phyloP scores from a whole-genome alignment of 2,888 invertebrate species.

The Zonitis immaculata region DNA sequence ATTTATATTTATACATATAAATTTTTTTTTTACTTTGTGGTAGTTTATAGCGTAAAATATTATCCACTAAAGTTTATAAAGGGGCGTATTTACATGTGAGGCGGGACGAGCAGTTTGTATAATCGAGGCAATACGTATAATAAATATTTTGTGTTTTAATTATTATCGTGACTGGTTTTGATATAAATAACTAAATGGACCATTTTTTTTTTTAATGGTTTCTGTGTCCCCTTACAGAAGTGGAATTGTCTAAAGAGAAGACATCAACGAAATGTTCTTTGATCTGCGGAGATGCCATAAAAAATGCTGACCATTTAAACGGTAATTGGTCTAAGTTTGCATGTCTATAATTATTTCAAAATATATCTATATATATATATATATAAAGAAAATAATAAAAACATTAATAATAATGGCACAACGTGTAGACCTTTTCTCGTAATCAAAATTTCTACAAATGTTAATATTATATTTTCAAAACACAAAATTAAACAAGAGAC shows the following conservation, averaged over 20 bases:
- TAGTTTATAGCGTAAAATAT: not conserved
- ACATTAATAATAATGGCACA: not conserved
- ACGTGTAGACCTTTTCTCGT: slow-evolving; percentile 10
- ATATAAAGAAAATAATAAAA: too few species aligned
- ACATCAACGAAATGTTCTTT: slow-evolving; percentile 22
- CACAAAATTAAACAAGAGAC: not conserved
- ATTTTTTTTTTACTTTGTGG: not conserved
- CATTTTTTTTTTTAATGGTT: slow-evolving; percentile 13
- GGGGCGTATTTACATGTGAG: not conserved
- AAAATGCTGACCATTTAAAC: slow-evolving; percentile 28
- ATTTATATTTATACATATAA: not conserved
- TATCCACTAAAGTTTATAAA: not conserved
- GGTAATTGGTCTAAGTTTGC: slow-evolving; percentile 31
- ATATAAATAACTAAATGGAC: not conserved
- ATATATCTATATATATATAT: not conserved
- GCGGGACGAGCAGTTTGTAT: not conserved
- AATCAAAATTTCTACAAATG: not conserved
- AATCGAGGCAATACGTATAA: not conserved
- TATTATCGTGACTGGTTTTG: not conserved
- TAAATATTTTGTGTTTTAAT: not conserved
- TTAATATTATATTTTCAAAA: not conserved
- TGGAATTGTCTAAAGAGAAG: slow-evolving; percentile 27
- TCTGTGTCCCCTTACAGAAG: slow-evolving; percentile 27
- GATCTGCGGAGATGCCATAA: slow-evolving; percentile 25
- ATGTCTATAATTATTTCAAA: slow-evolving; percentile 13